Evolutionary conservation across 2,113 vertebrate species (phyloP).

Genomic region (Sinocyclocheilus anophthalmus): DNA sequence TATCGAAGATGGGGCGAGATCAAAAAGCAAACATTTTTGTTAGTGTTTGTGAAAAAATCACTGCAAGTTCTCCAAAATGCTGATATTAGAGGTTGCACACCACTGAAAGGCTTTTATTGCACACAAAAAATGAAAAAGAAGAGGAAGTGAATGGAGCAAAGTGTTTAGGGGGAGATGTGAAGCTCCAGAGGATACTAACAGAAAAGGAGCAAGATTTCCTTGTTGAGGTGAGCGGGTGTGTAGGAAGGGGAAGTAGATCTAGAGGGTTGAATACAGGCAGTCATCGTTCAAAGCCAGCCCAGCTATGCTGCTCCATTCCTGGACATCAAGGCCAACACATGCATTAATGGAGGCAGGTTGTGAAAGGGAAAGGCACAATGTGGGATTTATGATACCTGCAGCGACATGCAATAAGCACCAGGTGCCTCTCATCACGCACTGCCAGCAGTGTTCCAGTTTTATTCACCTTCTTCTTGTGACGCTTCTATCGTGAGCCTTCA

Average conservation of each 20-base stretch:
- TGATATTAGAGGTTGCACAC: background rate
- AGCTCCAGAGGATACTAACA: slow-evolving; percentile 10
- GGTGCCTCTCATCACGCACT: slow-evolving; percentile 23
- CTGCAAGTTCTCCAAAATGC: background rate
- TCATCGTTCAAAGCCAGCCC: slow-evolving; percentile 25
- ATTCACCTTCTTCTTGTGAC: background rate
- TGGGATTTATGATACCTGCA: slow-evolving; percentile 38
- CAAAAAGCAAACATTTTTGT: background rate
- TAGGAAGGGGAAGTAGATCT: slow-evolving; percentile 9
- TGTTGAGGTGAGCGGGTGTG: background rate
- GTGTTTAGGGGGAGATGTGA: slow-evolving; percentile 13
- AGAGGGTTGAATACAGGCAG: background rate
- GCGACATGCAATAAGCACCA: slow-evolving; percentile 37
- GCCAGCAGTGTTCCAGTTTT: background rate
- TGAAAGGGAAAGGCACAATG: slow-evolving; percentile 28
- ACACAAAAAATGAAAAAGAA: background rate
- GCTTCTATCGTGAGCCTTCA: background rate
- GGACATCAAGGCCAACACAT: no score
- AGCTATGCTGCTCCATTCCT: background rate
- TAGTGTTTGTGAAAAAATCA: background rate
- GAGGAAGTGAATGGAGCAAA: background rate
- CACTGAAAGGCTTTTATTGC: background rate
- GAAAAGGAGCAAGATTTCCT: background rate
- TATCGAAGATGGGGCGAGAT: background rate
- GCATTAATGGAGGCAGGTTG: background rate